Base-by-base conservation (phyloP, 2,797 vertebrate genomes). In the Sebastiscus tertius region DNA sequence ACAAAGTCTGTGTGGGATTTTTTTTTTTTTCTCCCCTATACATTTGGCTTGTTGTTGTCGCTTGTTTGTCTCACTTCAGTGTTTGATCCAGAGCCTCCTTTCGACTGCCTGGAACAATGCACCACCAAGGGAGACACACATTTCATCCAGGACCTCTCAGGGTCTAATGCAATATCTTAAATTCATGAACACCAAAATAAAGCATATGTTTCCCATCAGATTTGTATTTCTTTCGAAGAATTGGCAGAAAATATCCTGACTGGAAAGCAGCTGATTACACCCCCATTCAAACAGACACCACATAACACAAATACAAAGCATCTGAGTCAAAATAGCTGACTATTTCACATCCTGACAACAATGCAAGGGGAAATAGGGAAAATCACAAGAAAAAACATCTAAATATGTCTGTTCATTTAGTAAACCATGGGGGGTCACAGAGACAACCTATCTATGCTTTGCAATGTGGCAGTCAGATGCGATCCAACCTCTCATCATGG, bases 41-140 rank as follows among this genome's bases (percentile, higher is more conserved):
- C 67, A 77, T 85, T 91, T 85, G 77, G 88, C 83, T 80, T 81
- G 71, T 86, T 88, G 86, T 87, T 90, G 81, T 88, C 75, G 79
- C 82, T 94, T 91, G 92, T 95, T 93, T 94, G 89, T 93, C 88
- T 94, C 88, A 88, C 90, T 91, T 90, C 74, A 80, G 77, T 78
- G 83, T 92, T 87, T 91, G 79, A 92, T 88, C 86, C 87, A 79
- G 68, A 84, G 74, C 78, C 83, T 31, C 69, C 63, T 18, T 49
- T 18, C 49, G 61, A 80, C 90, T 88, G 79, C 83, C 88, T 86
- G 88, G 83, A 95, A 94, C 92, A 94, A 94, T 94, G 90, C 92
- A 61, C 65, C 92, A 61, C 70, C 81, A 74, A 78, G 67, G 67
- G 65, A 81, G 63, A 66, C 82, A 76, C 77, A 81, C 81, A 70